Percentiles rank a stretch among this genome's conserved stretches.
Evolutionary conservation across 2,797 vertebrate genomes (phyloP).

Genomic region (Tolypeutes matacus): DNA sequence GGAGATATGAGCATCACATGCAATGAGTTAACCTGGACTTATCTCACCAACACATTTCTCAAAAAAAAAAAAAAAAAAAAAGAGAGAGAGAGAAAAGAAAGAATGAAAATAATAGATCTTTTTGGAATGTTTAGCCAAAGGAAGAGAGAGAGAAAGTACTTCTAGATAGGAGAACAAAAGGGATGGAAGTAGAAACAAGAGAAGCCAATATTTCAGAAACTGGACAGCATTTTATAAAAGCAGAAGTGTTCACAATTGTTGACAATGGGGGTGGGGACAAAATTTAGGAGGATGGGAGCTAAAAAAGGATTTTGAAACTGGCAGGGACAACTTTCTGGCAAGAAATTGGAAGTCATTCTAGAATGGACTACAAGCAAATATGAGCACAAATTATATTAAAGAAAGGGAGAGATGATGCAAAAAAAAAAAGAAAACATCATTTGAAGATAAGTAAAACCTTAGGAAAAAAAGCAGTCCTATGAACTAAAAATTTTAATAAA

Average conservation of each 20-base stretch:
- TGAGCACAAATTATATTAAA: neutral
- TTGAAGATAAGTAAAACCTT: neutral
- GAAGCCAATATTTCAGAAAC: neutral
- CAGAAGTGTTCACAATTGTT: neutral
- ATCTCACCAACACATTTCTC: neutral
- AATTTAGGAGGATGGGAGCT: neutral
- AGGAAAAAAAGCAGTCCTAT: neutral
- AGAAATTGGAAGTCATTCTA: neutral
- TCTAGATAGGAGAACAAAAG: neutral
- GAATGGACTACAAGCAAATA: neutral
- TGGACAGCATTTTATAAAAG: neutral
- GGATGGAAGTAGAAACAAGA: neutral
- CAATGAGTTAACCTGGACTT: neutral
- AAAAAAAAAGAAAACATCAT: neutral
- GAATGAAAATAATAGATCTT: neutral
- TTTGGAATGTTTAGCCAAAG: neutral
- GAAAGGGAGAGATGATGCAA: neutral
- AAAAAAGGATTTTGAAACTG: neutral
- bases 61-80: neutral
- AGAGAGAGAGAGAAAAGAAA: neutral
- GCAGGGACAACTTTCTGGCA: neutral
- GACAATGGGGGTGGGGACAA: neutral
- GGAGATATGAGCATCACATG: neutral
- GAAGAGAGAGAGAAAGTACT: neutral
- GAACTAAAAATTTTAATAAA: neutral